phyloP scores from a whole-genome alignment of 2,797 vertebrate species.

The Argyrosomus regius region DNA sequence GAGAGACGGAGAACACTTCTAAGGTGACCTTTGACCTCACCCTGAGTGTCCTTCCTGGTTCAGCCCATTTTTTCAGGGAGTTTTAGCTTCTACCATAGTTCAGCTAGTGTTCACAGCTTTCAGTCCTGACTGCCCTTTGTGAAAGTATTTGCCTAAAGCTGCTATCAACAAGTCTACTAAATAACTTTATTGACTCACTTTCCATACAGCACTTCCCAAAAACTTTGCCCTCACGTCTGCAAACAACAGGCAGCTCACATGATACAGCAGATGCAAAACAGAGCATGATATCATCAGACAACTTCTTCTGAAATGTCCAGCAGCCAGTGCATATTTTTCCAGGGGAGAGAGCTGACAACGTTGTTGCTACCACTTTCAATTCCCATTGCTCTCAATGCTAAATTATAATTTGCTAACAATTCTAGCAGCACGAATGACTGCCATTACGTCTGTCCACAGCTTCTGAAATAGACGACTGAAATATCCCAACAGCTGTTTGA shows the following conservation, averaged over 20 bases:
- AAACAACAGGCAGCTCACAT: conserved; percentile 5
- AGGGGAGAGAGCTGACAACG: conserved; percentile 13
- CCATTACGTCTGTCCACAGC: background rate
- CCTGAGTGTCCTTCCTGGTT: conserved; percentile 14
- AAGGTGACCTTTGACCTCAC: conserved; percentile 55
- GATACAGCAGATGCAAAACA: conserved; percentile 50
- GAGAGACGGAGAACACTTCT: conserved; percentile 21
- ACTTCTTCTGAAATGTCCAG: conserved; percentile 38
- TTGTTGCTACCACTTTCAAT: background rate
- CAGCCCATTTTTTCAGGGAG: background rate
- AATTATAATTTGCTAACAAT: background rate
- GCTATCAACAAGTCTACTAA: background rate
- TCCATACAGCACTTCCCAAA: background rate
- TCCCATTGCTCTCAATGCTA: background rate
- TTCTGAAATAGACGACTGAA: background rate
- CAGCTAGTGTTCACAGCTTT: background rate
- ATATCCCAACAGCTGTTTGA: background rate
- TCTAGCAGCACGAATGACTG: background rate
- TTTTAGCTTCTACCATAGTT: conserved; percentile 16
- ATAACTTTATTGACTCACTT: conserved; percentile 3
- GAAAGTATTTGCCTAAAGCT: conserved; percentile 14
- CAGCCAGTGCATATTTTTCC: conserved; percentile 44
- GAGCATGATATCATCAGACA: conserved; percentile 43
- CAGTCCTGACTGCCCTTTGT: background rate
- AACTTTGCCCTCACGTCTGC: background rate